A percentile compares a stretch with the other conserved stretches of the same genome.
phyloP scores from a whole-genome alignment of 2,888 invertebrate genomes.

The Drosophila mimica region DNA sequence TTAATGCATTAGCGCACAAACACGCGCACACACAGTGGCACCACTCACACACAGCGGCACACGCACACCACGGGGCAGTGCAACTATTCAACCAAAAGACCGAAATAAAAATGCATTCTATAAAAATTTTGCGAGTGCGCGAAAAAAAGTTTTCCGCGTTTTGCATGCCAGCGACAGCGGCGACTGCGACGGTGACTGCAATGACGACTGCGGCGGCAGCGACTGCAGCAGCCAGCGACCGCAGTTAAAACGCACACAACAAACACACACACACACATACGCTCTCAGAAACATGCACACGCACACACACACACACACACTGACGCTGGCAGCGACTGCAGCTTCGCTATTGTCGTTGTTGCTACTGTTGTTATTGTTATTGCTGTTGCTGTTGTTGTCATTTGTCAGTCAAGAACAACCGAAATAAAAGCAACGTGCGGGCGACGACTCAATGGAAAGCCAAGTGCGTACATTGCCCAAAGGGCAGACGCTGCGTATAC shows the following conservation, averaged over 20 bases:
- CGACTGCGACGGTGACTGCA: constrained; percentile 52
- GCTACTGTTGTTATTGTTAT: constrained; percentile 24
- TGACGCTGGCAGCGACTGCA: constrained; percentile 50
- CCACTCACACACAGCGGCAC: constrained; percentile 32
- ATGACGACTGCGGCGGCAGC: constrained; percentile 35
- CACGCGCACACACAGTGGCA: constrained; percentile 7
- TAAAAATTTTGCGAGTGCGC: constrained; percentile 81
- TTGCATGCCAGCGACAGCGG: constrained; percentile 73
- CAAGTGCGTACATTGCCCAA: constrained; percentile 63
- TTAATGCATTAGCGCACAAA: constrained; percentile 8
- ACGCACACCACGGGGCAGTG: constrained; percentile 67
- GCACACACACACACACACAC: constrained; percentile 21
- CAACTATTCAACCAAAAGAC: constrained; percentile 81
- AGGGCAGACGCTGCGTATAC: constrained; percentile 68
- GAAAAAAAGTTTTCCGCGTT: constrained; percentile 80
- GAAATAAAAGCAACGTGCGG: constrained; percentile 62
- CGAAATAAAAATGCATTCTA: constrained; percentile 81
- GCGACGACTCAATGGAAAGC: constrained; percentile 49
- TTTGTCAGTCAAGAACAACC: constrained; percentile 66
- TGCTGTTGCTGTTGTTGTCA: constrained; percentile 39
- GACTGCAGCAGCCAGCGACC: constrained; percentile 57
- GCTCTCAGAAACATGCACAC: constrained; percentile 25
- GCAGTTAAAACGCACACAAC: constrained; percentile 35
- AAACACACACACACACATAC: constrained; percentile 12
- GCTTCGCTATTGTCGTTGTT: constrained; percentile 53